Base-by-base conservation (phyloP, 2,113 vertebrate genomes). In the Hippocampus zosterae region DNA sequence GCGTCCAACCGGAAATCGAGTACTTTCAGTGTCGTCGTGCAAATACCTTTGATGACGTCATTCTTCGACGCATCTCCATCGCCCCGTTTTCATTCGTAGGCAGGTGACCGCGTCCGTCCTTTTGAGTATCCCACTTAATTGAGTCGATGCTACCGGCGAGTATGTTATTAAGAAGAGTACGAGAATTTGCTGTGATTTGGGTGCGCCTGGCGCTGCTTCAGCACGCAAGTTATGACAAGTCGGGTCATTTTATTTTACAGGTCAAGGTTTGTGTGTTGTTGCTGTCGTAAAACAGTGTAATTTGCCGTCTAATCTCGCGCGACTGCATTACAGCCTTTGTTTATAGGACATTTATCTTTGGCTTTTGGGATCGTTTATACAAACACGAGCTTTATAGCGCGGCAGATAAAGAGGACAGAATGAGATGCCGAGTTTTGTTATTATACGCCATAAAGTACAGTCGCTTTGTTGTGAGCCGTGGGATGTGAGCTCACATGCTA, bases 371-470 rank as follows among this genome's bases (percentile, higher is more conserved):
- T 50, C 70, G 68, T 67, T 65, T 69, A 52, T 76, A 52, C 69
- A 77, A 81, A 65, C 65, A 69, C 42, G 56, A 41, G 66, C 53
- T 71, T 81, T 75, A 55, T 59, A 33, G 27, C 23, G 18, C 65
- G 68, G 65, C 15, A 46, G 57, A 73, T 61, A 48, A 76, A 57
- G 55, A 81, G 16, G 27, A 44, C 55, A 23, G 59, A 83, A 79
- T 44, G 46, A 69, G 73, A 48, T 60, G 64, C 44, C 71, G 5
- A 5, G 27, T 18, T 65, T 62, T 53, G 44, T 69, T 81, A 79
- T 84, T 79, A 48, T 75, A 70, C 46, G 71, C 72, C 68, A 72
- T 82, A 78, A 86, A 87, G 72, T 60, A 80, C 62, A 8, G 78
- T 81, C 71, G 66, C 46, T 64, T 37, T 64, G 63, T 71, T 68